phyloP scores from a whole-genome alignment of 2,797 vertebrate genomes.

The Taenioides sp. region DNA sequence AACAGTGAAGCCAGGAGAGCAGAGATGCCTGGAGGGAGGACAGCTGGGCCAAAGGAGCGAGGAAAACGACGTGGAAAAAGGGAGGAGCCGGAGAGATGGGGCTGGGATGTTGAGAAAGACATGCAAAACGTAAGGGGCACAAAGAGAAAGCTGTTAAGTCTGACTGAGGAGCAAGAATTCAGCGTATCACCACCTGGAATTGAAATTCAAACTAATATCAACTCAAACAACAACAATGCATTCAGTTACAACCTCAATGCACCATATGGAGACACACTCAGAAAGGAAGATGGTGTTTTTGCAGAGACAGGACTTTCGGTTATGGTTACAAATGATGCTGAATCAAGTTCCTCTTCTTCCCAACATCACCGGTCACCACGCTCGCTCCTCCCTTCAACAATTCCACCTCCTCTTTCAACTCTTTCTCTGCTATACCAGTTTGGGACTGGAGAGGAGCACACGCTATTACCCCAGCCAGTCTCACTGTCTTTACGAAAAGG shows the following conservation, averaged over 20 bases:
- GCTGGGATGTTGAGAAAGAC: slow-evolving; percentile 46
- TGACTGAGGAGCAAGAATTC: slow-evolving; percentile 46
- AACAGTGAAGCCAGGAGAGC: slow-evolving; percentile 60
- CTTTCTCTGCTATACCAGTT: slow-evolving; percentile 79
- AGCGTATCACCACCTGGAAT: slow-evolving; percentile 24
- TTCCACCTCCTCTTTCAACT: slow-evolving; percentile 69
- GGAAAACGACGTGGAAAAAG: slow-evolving; percentile 66
- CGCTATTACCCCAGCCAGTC: slow-evolving; percentile 64
- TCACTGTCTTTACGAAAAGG: slow-evolving; percentile 64
- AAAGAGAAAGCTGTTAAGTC: slow-evolving; percentile 70
- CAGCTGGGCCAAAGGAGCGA: slow-evolving; percentile 51
- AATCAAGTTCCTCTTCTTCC: slow-evolving; percentile 33
- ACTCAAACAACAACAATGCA: slow-evolving; percentile 44
- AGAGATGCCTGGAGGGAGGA: slow-evolving; percentile 50
- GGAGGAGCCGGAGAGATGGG: slow-evolving; percentile 52
- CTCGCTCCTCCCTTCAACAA: slow-evolving; percentile 70
- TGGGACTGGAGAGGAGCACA: slow-evolving; percentile 64
- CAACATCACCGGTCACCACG: slow-evolving; percentile 62
- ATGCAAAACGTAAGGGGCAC: slow-evolving; percentile 41
- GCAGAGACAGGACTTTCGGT: slow-evolving; percentile 13
- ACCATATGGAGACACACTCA: slow-evolving; percentile 31
- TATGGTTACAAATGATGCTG: slow-evolving; percentile 27
- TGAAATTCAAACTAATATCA: slow-evolving; percentile 29
- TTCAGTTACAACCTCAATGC: slow-evolving; percentile 62
- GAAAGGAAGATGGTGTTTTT: slow-evolving; percentile 49